Evolutionary conservation across 2,888 invertebrate genomes (phyloP).

Genomic region (Myopa tessellatipennis): DNA sequence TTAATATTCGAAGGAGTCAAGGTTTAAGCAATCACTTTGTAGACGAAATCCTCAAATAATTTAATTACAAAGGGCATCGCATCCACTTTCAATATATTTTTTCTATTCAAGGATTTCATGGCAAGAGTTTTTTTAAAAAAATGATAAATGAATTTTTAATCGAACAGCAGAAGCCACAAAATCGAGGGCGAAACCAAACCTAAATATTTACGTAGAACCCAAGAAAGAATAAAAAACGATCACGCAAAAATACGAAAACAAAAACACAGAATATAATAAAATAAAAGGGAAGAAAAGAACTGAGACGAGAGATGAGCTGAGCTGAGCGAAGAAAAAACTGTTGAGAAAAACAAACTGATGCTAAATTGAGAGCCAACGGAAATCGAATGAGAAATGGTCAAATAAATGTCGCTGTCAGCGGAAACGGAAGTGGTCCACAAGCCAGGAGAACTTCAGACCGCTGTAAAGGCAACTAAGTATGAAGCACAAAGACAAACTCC

Average conservation of each 20-base stretch:
- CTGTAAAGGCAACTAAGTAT: neutral
- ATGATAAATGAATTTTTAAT: constrained; percentile 23
- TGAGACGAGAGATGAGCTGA: too few species aligned
- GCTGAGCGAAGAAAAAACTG: neutral
- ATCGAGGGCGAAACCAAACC: neutral
- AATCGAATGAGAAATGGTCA: constrained; percentile 30
- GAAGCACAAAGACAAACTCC: neutral
- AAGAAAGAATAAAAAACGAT: constrained; percentile 5
- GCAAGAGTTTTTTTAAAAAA: neutral
- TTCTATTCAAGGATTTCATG: neutral
- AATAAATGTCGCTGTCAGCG: constrained; percentile 26
- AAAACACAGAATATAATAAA: neutral
- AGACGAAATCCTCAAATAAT: neutral
- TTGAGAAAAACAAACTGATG: constrained; percentile 1
- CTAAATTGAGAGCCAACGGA: constrained; percentile 23
- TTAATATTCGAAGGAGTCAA: neutral
- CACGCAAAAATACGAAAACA: constrained; percentile 18
- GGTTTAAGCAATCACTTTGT: neutral
- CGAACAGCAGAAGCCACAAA: neutral
- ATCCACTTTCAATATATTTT: neutral
- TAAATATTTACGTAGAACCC: constrained; percentile 13
- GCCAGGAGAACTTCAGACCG: constrained; percentile 23
- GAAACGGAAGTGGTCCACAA: constrained; percentile 24
- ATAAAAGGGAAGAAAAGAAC: too few species aligned
- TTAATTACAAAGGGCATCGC: neutral